Base-by-base conservation (phyloP, 2,797 vertebrate genomes). In the Naso thynnoides region DNA sequence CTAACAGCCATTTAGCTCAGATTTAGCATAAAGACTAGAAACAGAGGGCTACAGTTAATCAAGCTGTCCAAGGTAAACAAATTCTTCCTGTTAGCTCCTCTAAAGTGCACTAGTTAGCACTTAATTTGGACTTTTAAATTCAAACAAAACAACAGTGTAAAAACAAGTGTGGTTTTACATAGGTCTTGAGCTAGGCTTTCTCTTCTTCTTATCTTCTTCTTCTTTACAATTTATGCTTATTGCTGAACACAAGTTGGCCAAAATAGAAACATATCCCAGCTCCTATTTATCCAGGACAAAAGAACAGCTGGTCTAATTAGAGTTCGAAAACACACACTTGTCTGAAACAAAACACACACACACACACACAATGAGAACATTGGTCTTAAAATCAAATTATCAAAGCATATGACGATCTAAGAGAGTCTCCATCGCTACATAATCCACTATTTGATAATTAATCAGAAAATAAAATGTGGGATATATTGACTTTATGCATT, bases 261-360 rank as follows among this genome's bases (percentile, higher is more conserved):
- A 69, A 36, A 39, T n/a, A 42, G n/a, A 64, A 61, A 77, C 50
- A 26, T 38, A 64, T 50, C 47, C 38, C 6, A 54, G 69, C 67
- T 49, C 71, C 15, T 80, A 64, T 86, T 83, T 60, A 75, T 61
- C 36, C 23, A 1, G 60, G 36, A 79, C 57, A 79, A 81, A 70
- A 63, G 56, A 86, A 78, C 81, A 88, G 66, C 82, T 84, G 84
- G 6, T 3, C 70, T 77, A 81, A 77, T 79, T 78, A 44, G 53
- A 58, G 48, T 60, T 48, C 53, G 58, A 81, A 65, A 86, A 68
- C 57, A 62, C 48, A 54, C 39, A 29, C 21, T 31, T 23, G 55
- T 56, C 53, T 21, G 19, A 65, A 76, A 58, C 26, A 59, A 70
- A 50, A 76, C 56, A 78, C 33, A 70, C 39, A 47, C 8, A 76